Percentiles rank a stretch among this genome's conserved stretches.
phyloP scores from a whole-genome alignment of 2,797 vertebrate genomes.

The Tolypeutes matacus region DNA sequence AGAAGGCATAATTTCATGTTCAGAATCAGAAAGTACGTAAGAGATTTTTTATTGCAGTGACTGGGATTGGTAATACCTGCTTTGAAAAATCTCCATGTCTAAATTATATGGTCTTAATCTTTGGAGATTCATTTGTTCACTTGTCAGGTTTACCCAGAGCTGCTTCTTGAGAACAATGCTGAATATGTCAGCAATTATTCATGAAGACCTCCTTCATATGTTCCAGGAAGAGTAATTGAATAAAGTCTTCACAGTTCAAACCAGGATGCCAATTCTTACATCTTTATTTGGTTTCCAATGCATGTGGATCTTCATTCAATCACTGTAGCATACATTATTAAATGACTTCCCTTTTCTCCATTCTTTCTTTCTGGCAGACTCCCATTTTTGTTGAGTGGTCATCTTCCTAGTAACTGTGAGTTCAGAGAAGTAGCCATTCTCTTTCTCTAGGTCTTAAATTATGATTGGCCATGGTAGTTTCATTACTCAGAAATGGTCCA shows the following conservation, averaged over 20 bases:
- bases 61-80: background rate
- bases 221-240: slow-evolving; percentile 27
- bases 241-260: slow-evolving; percentile 58
- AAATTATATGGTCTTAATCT: background rate
- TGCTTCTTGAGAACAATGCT: background rate
- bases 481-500: background rate
- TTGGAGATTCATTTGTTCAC: background rate
- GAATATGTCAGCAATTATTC: slow-evolving; percentile 16
- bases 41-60: background rate
- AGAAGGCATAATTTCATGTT: background rate
- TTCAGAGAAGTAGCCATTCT: background rate
- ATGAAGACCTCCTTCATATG: slow-evolving; percentile 11
- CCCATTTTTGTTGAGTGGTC: background rate
- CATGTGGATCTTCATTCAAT: background rate
- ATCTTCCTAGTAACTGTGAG: background rate
- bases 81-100: background rate
- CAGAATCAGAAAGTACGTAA: background rate
- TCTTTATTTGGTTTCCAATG: slow-evolving; percentile 32
- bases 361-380: slow-evolving; percentile 21
- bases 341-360: background rate
- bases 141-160: slow-evolving; percentile 1
- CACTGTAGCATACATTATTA: background rate
- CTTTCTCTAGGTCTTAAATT: background rate
- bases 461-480: background rate
- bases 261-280: background rate